Evolutionary conservation across 53 echinoderm and acorn worm species (phyloP), one percentile per base, ranked within the genome.

Genomic region (Astropecten irregularis): DNA sequence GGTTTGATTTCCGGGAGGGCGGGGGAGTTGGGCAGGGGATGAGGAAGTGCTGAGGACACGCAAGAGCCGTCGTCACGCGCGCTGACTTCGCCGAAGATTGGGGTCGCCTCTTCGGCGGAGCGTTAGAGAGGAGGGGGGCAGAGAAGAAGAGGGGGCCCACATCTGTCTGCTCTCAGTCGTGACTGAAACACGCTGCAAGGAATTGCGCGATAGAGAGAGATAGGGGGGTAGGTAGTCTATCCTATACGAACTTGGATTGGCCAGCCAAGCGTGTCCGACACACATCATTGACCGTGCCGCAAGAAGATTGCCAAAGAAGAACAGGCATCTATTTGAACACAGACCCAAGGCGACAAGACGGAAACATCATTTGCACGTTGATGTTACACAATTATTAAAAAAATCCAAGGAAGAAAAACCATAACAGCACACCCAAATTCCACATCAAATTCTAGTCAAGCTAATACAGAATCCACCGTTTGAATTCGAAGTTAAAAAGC

Each of bases 161-260:
- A 79, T 79, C 79, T 79, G 79, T 44, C 62, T 62, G 60, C 26
- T 79, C 47, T 37, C 56, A 36, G n/a, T 79, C 79, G 79, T 79
- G 79, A 79, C 79, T 28, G 79, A 79, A 79, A 79, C 79, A 79
- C 79, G 61, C 46, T 14, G 23, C 63, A 31, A 31, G 42, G 42
- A 42, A 11, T 42, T 42, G 42, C 11, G 42, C 20, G 40, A 27
- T 1, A 28, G 27, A 3, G 58, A 42, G 62, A 62, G 42, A 68
- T 26, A 46, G 46, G 39, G 46, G n/a, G n/a, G n/a, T n/a, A n/a
- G n/a, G n/a, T n/a, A n/a, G n/a, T n/a, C n/a, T n/a, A n/a, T n/a
- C n/a, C n/a, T n/a, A n/a, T n/a, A 31, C 55, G 54, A 39, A 14
- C 35, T 35, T 42, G 22, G 14, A 38, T 19, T 39, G 37, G 44